phyloP scores from a whole-genome alignment of 2,888 invertebrate species.

The Crioceris asparagi region DNA sequence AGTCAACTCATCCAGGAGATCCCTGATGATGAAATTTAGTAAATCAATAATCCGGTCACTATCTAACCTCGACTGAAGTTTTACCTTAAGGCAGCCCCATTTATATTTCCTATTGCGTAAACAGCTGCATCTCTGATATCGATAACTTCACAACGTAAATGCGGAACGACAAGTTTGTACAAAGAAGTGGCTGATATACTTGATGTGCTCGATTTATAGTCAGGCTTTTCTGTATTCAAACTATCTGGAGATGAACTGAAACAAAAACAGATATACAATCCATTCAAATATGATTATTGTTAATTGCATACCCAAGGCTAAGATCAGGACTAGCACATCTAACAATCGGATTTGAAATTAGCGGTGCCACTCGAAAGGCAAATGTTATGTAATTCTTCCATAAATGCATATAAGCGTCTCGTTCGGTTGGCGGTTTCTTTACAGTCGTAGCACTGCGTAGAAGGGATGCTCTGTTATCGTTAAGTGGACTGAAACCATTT shows the following conservation, averaged over 20 bases:
- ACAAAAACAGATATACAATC: constrained; percentile 12
- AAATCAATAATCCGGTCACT: not conserved
- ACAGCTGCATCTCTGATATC: constrained; percentile 94
- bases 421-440: constrained; percentile 83
- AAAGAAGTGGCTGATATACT: constrained; percentile 74
- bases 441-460: constrained; percentile 78
- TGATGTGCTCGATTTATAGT: constrained; percentile 50
- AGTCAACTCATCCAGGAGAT: constrained; percentile 91
- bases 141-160: constrained; percentile 83
- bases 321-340: constrained; percentile 90
- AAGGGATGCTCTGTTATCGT: constrained; percentile 91
- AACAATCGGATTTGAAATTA: constrained; percentile 74
- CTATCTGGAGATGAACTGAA: constrained; percentile 85
- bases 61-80: not conserved
- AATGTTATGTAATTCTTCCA: constrained; percentile 98
- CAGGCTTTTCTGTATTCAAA: constrained; percentile 69
- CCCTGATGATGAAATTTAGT: constrained; percentile 45
- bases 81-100: constrained; percentile 89
- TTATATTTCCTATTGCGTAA: constrained; percentile 88
- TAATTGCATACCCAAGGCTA: constrained; percentile 62
- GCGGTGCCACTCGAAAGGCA: constrained; percentile 92
- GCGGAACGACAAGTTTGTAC: constrained; percentile 86
- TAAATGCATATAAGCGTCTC: constrained; percentile 89
- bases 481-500: constrained; percentile 74
- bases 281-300: not conserved